These are phyloP conservation scores for Myathropa florea DNA, from an alignment of 2,888 invertebrate species.

Conservation along the genomic window DNA sequence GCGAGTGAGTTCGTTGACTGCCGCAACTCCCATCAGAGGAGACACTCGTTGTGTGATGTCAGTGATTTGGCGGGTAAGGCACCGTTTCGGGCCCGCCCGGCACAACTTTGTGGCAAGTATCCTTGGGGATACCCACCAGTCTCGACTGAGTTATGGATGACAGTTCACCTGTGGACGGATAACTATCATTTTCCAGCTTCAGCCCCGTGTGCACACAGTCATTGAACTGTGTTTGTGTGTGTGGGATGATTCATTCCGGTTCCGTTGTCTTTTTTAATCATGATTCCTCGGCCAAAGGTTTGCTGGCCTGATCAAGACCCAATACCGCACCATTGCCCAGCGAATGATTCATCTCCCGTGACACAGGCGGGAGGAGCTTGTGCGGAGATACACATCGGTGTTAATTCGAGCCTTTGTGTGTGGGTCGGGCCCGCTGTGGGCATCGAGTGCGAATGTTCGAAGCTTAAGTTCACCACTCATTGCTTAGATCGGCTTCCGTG, in stretches of 20 bases:
- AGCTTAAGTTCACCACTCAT: neutral
- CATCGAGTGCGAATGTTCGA: neutral
- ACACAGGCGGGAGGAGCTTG: neutral
- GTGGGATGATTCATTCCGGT: constrained; percentile 28
- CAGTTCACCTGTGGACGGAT: constrained; percentile 30
- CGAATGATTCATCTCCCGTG: constrained; percentile 29
- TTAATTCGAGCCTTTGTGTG: neutral
- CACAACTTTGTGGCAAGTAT: constrained; percentile 36
- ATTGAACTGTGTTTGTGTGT: neutral
- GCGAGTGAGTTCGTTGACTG: constrained; percentile 59
- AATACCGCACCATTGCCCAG: neutral
- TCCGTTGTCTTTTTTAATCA: constrained; percentile 40
- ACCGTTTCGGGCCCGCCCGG: constrained; percentile 18
- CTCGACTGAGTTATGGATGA: constrained; percentile 41
- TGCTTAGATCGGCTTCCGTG: constrained; percentile 5
- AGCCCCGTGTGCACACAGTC: neutral
- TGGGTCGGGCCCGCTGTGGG: neutral
- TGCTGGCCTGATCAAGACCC: constrained; percentile 19
- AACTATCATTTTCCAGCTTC: neutral
- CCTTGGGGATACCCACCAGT: constrained; percentile 29
- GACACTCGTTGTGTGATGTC: neutral
- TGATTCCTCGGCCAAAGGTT: constrained; percentile 1
- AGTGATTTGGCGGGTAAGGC: constrained; percentile 47
- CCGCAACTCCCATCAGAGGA: constrained; percentile 2
- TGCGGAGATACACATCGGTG: constrained; percentile 17